Conservation (phyloP, 2,888 invertebrate genomes). For the Thysanoteuthis rhombus region DNA sequence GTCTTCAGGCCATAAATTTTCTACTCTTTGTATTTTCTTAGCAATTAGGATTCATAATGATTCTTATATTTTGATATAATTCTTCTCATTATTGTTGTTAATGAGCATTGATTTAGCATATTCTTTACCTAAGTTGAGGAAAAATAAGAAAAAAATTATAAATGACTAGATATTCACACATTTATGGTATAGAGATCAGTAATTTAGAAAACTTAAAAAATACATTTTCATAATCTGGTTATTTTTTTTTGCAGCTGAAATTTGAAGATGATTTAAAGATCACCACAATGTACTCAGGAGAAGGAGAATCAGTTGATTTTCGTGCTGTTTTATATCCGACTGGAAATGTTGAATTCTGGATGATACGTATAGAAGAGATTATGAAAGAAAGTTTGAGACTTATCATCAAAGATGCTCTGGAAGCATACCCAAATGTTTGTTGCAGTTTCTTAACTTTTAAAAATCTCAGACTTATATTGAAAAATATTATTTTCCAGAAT, state of each 20-base stretch:
- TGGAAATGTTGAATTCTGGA: slow-evolving; percentile 82
- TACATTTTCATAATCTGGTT: neutral
- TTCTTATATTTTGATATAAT: no score
- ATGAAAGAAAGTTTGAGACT: slow-evolving; percentile 76
- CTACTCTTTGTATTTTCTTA: no score
- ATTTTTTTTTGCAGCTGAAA: slow-evolving; percentile 56
- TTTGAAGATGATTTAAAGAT: slow-evolving; percentile 79
- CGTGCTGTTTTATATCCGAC: slow-evolving; percentile 76
- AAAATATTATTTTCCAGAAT: neutral
- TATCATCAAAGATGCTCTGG: slow-evolving; percentile 70
- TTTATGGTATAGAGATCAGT: neutral
- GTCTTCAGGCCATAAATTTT: no score
- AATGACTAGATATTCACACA: neutral
- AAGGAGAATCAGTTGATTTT: slow-evolving; percentile 79
- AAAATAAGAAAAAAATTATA: neutral
- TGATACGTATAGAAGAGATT: slow-evolving; percentile 76
- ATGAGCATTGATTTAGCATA: neutral
- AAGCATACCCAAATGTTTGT: slow-evolving; percentile 63
- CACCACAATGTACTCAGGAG: slow-evolving; percentile 80
- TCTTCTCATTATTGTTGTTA: neutral
- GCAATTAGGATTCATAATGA: no score
- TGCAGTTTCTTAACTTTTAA: neutral
- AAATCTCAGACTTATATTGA: neutral
- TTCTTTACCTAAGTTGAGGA: neutral
- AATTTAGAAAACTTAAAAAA: neutral